Conservation (phyloP, 2,113 vertebrate genomes). For the Acinonyx jubatus region DNA sequence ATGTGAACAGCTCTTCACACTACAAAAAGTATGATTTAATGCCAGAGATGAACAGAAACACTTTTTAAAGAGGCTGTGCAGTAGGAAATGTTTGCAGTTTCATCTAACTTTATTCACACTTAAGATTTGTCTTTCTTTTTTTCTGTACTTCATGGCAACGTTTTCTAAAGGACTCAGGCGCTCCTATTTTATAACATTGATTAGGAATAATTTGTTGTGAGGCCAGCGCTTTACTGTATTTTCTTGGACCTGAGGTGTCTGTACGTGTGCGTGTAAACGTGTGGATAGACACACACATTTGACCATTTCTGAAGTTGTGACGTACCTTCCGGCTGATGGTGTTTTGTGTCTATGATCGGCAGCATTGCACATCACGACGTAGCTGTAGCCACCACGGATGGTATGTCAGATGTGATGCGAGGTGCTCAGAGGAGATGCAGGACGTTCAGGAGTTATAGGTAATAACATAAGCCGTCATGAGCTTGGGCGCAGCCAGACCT, state of each 20-base stretch:
- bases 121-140: neutral
- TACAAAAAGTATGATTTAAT: neutral
- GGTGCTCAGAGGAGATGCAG: neutral
- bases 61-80: neutral
- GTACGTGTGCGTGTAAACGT: neutral
- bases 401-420: neutral
- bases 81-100: neutral
- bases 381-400: neutral
- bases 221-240: neutral
- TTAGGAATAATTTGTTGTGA: neutral
- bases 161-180: neutral
- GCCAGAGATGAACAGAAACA: neutral
- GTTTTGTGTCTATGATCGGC: neutral
- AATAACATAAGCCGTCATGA: neutral
- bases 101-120: neutral
- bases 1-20: neutral
- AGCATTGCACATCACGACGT: fast-evolving
- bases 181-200: neutral
- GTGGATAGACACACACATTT: neutral
- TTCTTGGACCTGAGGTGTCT: neutral
- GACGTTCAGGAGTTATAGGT: neutral
- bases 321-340: neutral
- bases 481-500: neutral
- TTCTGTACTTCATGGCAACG: conserved; percentile 13
- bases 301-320: neutral